Evolutionary conservation across 1,140 invertebrate species (phyloP), one percentile per base, ranked within the genome.

Genomic region (Ceratina australensis): DNA sequence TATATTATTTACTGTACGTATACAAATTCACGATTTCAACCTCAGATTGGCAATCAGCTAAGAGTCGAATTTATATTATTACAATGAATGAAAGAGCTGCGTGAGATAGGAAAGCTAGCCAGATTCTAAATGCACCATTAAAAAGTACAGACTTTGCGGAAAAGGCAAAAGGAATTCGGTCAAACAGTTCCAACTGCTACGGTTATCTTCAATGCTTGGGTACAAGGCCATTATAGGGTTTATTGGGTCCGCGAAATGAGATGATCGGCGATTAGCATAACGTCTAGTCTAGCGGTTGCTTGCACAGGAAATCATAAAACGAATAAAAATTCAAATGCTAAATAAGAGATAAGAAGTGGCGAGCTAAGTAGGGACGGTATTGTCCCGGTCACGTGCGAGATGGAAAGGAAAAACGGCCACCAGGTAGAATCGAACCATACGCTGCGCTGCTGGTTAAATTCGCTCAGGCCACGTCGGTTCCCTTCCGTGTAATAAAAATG

Each of bases 321-420:
- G 79, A 80, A 90, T 90, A 86, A 90, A 89, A 90, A 89, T 90
- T 78, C 61, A 80, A 89, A 87, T 82, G 79, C 76, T 82, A 85
- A 83, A 81, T 78, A 86, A 79, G 64, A 86, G 86, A 81, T 82
- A 87, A 87, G 86, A 78, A 72, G 59, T 64, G 71, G 73, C 74
- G 50, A 64, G 78, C 78, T 90, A 90, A 91, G 88, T 86, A 90
- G 86, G 83, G 80, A 74, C 80, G 60, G 78, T 57, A 91, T 91
- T 91, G 86, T 90, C 75, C 72, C 65, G 81, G 89, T 91, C 89
- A 91, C 90, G 89, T 81, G 76, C 90, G 64, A 85, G 64, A 83
- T 65, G 28, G 65, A 82, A 86, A 81, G 80, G 33, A 42, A 83
- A 86, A 84, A 78, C 56, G 80, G 47, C 63, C 79, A 87, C 80